Conservation (phyloP, 2,797 vertebrate genomes). For the Monodelphis domestica region DNA sequence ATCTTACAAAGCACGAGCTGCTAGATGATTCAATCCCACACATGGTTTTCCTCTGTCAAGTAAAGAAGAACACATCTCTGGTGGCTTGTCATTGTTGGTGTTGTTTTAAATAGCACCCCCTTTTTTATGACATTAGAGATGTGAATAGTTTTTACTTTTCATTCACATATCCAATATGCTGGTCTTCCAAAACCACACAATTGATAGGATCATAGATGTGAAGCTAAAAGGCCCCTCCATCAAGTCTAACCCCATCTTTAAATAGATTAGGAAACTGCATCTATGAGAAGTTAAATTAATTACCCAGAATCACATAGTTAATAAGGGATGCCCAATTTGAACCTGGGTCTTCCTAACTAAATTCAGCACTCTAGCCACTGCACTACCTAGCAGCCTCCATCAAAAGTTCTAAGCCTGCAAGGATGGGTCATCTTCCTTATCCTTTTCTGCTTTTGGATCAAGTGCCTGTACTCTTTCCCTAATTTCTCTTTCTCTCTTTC, state of each 20-base stretch:
- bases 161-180: not conserved
- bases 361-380: not conserved
- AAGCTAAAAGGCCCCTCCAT: not conserved
- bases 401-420: not conserved
- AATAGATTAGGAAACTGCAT: not conserved
- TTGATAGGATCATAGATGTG: not conserved
- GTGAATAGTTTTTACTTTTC: not conserved
- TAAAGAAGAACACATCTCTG: not conserved
- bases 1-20: not conserved
- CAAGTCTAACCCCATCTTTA: not conserved
- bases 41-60: not conserved
- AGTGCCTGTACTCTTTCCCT: too few relatives aligned
- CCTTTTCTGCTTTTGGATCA: too few relatives aligned
- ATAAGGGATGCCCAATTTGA: not conserved
- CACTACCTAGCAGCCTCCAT: not conserved
- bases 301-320: not conserved
- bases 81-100: not conserved
- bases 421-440: not conserved
- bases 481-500: too few relatives aligned
- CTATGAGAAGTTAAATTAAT: not conserved
- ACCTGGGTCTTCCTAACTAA: not conserved
- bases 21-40: not conserved
- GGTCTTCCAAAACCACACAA: not conserved
- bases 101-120: not conserved
- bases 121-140: not conserved